phyloP scores from a whole-genome alignment of 2,888 invertebrate genomes.

The Crematogaster levior region DNA sequence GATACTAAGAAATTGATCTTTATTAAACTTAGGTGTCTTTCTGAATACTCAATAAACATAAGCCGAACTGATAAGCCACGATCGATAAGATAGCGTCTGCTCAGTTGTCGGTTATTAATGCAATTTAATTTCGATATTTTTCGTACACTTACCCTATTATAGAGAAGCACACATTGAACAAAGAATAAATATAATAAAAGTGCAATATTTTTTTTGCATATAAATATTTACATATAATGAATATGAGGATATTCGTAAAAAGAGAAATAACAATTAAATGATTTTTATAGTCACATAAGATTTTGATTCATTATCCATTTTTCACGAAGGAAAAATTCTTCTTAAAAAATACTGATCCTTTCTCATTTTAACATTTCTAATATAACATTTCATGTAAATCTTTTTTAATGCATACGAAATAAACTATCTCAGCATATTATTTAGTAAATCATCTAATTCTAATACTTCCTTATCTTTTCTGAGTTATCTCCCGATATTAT shows the following conservation, averaged over 20 bases:
- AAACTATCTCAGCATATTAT: neutral
- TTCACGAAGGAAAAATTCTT: neutral
- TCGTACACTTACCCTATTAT: neutral
- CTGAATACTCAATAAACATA: constrained; percentile 20
- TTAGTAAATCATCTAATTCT: neutral
- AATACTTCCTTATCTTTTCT: neutral
- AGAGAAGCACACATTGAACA: neutral
- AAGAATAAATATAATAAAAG: neutral
- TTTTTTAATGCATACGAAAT: neutral
- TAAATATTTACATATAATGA: neutral
- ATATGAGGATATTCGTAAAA: neutral
- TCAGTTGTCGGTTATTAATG: constrained; percentile 7
- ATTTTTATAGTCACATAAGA: neutral
- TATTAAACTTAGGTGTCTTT: neutral
- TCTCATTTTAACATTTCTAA: neutral
- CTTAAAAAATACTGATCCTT: neutral
- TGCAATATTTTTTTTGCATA: neutral
- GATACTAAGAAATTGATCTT: neutral
- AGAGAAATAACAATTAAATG: neutral
- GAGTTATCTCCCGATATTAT: neutral
- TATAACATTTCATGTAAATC: no score
- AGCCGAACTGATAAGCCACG: neutral
- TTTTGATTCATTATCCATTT: neutral
- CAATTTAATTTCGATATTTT: constrained; percentile 11
- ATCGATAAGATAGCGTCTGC: constrained; percentile 14